Base-by-base conservation (phyloP, 1,140 invertebrate species). In the Prorops nasuta region DNA sequence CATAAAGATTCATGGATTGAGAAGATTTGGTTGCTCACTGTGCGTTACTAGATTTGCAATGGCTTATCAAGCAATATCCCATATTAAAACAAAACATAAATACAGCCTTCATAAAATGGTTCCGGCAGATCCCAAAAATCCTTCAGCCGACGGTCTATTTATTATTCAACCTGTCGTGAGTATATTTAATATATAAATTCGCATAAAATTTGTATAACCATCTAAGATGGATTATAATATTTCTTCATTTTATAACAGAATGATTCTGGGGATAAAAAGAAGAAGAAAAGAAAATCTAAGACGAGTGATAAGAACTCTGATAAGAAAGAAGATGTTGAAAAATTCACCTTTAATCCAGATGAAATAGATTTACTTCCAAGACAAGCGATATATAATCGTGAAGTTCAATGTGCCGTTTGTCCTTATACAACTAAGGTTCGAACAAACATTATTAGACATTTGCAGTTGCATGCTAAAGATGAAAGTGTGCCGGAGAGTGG, bases 351-450 rank as follows among this genome's bases (percentile, higher is more conserved):
- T 53, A 66, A 63, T 8, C 85, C 86, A 0, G 73, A 79, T 2
- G 86, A 90, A 44, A 80, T 88, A 20, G 75, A 84, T 17, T 65
- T 68, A 1, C 64, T 91, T 16, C 88, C 89, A 0, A 75, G 81
- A 4, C 80, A 81, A 28, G 80, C 83, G 1, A 87, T 91, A 45
- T 83, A 86, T 39, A 79, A 79, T 47, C 77, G 81, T 18, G 76
- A 79, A 3, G 76, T 88, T 0, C 79, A 80, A 34, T 91, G 88
- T 64, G 79, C 81, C 0, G 52, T 84, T 2, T 91, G 88, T 63
- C 69, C 81, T 10, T 91, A 85, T 60, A 78, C 71, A 1, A 88
- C 86, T 0, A 90, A 90, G 77, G 88, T 92, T 3, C 78, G 86
- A 1, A 79, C 83, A 1, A 92, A 92, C 61, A 83, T 92, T 60